Percentiles rank a stretch among this genome's conserved stretches.
These are phyloP conservation scores for Galaxias olidus DNA, from an alignment of 2,797 vertebrate genomes.

Conservation along the genomic window DNA sequence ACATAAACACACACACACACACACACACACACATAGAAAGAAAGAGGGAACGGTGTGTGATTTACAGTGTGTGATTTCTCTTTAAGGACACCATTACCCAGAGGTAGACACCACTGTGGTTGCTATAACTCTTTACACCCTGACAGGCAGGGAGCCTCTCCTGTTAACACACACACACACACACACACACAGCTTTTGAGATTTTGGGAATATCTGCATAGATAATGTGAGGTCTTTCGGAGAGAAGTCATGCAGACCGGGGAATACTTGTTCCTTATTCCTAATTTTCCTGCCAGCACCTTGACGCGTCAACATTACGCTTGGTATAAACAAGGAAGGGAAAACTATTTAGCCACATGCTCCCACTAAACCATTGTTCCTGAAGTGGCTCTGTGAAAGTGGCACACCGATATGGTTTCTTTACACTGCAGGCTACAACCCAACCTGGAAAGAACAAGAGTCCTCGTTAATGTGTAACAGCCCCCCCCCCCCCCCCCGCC, in stretches of 20 bases:
- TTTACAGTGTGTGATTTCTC: constrained; percentile 45
- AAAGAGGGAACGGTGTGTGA: constrained; percentile 44
- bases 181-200: background rate
- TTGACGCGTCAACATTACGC: constrained; percentile 23
- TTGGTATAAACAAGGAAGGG: background rate
- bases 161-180: constrained; percentile 17
- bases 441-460: too few relatives aligned
- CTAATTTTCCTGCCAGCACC: constrained; percentile 22
- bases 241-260: background rate
- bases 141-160: constrained; percentile 12
- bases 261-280: constrained; percentile 28
- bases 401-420: constrained; percentile 16
- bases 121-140: constrained; percentile 33
- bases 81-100: constrained; percentile 35
- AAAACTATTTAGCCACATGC: constrained; percentile 15
- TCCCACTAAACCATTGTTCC: constrained; percentile 33
- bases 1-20: constrained; percentile 28
- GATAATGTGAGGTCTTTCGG: constrained; percentile 37
- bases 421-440: too few relatives aligned
- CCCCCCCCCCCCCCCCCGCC: too few relatives aligned
- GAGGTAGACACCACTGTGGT: constrained; percentile 26
- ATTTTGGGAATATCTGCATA: constrained; percentile 35
- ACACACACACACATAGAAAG: too few relatives aligned
- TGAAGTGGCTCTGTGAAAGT: constrained; percentile 9
- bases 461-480: too few relatives aligned